phyloP scores from a whole-genome alignment of 2,888 invertebrate genomes.

The Argyresthia albistria region DNA sequence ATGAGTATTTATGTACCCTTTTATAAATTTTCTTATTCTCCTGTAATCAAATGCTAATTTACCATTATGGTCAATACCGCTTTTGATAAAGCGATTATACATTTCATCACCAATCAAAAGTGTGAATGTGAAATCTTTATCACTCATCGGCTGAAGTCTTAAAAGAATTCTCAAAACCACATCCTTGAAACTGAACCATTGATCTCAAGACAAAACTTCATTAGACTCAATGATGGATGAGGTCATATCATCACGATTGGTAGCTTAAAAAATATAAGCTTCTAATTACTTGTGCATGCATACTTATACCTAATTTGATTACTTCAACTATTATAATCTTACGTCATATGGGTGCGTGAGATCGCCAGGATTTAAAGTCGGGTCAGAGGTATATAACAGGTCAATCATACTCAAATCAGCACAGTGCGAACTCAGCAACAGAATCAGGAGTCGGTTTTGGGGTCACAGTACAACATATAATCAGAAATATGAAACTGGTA shows the following conservation, averaged over 20 bases:
- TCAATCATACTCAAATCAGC: constrained; percentile 24
- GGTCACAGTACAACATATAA: neutral
- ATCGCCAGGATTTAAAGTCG: constrained; percentile 31
- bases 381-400: constrained; percentile 48
- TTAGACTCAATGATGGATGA: constrained; percentile 36
- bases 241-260: constrained; percentile 36
- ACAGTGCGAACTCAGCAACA: constrained; percentile 30
- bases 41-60: too few species aligned
- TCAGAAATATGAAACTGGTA: constrained; percentile 61
- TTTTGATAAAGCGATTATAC: neutral
- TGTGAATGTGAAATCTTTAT: too few species aligned
- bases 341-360: constrained; percentile 45
- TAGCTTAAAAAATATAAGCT: constrained; percentile 24
- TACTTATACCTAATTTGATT: constrained; percentile 13
- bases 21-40: too few species aligned
- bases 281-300: constrained; percentile 45
- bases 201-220: constrained; percentile 13
- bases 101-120: neutral
- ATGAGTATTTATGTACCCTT: too few species aligned
- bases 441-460: constrained; percentile 20
- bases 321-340: constrained; percentile 19
- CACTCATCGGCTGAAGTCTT: too few species aligned
- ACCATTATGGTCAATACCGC: too few species aligned
- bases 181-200: constrained; percentile 30
- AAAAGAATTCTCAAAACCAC: constrained; percentile 3